Evolutionary conservation across 2,797 vertebrate species (phyloP), one percentile per base, ranked within the genome.

Genomic region (Australoheros facetus): DNA sequence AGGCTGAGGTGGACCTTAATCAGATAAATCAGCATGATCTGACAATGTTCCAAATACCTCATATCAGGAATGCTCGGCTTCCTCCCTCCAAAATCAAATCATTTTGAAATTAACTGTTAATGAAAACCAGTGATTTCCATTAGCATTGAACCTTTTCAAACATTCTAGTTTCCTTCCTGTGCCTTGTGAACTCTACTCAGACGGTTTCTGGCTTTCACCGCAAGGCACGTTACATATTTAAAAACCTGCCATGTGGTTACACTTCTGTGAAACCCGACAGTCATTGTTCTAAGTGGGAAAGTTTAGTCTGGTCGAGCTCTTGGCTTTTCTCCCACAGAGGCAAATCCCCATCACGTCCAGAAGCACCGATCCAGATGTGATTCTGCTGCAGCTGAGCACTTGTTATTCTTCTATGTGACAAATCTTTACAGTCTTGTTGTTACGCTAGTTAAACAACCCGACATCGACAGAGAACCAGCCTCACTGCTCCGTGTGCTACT

Each of bases 201-300:
- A 56, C 6, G 73, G 72, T 81, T 84, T 59, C 78, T 56, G 48
- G 79, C 51, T 69, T 51, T 69, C 64, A 69, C 42, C 62, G 2
- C 64, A 30, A 51, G 64, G 45, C 26, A 30, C 34, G 69, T 54
- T 3, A 78, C 69, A 78, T 80, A 69, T 81, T 85, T 62, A 75
- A 58, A 79, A 71, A 74, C 19, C 51, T 81, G 79, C 64, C 62
- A 56, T 82, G 84, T 77, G 85, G 78, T 88, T 72, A 34, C 21
- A 73, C 70, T 72, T 88, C 42, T 59, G 16, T 23, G 48, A 86
- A 86, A 76, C 62, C 72, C 73, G 10, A 28, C 81, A 78, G 37
- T 56, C 66, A 84, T 89, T 88, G 85, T 88, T 87, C 74, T 76
- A 57, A 85, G 71, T 34, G 69, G 81, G 81, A 54, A 83, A 73